Conservation (phyloP, 2,113 vertebrate genomes). For the Gyps fulvus region DNA sequence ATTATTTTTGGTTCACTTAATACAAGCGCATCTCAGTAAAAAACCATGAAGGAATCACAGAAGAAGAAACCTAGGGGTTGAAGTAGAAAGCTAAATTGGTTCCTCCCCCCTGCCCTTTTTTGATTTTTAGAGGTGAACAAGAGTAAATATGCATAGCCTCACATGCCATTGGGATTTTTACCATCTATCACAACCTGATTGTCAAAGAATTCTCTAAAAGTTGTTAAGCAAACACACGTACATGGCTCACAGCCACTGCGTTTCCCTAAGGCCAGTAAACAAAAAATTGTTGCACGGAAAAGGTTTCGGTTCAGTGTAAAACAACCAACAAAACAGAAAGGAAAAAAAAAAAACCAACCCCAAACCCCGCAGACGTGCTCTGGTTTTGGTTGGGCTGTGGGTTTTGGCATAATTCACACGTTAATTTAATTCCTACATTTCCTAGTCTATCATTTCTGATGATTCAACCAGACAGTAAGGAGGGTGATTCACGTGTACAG, state of each 20-base stretch:
- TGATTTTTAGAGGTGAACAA: not conserved
- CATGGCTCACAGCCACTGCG: not conserved
- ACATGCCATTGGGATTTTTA: not conserved
- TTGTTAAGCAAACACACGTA: not conserved
- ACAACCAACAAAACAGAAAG: not conserved
- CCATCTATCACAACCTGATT: not conserved
- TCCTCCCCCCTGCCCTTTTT: not conserved
- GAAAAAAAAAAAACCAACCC: not conserved
- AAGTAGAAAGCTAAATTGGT: not conserved
- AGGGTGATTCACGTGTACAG: not conserved
- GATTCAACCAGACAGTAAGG: not conserved
- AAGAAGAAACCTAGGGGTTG: not conserved
- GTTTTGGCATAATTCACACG: not conserved
- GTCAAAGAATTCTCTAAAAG: not conserved
- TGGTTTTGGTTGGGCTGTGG: not conserved
- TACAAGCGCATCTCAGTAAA: not conserved
- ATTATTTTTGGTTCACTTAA: not conserved
- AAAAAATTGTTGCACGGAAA: not conserved
- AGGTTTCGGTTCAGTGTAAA: not conserved
- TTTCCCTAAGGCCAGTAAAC: not conserved
- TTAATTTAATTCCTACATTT: conserved; percentile 15
- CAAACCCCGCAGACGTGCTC: not conserved
- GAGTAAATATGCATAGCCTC: not conserved
- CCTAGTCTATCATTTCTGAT: conserved; percentile 24
- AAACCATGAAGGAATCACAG: not conserved